Conservation (phyloP, 35 echinoderm and acorn worm species). For the Apostichopus californicus region DNA sequence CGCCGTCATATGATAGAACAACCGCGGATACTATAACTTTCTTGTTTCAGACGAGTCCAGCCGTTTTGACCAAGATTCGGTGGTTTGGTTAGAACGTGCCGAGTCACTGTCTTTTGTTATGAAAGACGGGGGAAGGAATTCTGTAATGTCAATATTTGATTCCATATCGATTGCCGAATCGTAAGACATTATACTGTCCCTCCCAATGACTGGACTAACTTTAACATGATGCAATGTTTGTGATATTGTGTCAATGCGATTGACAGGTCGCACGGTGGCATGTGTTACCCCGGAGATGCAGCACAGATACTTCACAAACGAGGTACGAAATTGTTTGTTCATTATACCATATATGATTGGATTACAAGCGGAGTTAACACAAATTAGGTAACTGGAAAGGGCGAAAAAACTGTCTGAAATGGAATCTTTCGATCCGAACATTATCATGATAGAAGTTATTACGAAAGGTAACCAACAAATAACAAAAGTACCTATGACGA, state of each 20-base stretch:
- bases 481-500: conserved; percentile 81
- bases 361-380: conserved; percentile 74
- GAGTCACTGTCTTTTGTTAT: not conserved
- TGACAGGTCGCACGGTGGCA: not conserved
- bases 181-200: conserved; percentile 25
- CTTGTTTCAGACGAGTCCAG: too few relatives aligned
- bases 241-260: conserved; percentile 28
- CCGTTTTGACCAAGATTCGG: not conserved
- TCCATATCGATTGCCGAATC: conserved; percentile 40
- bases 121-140: conserved; percentile 2
- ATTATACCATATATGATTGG: conserved; percentile 79
- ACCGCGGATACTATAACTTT: too few relatives aligned
- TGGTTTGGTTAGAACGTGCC: not conserved
- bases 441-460: conserved; percentile 32
- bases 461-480: conserved; percentile 77
- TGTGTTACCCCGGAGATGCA: not conserved
- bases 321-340: conserved; percentile 65
- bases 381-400: conserved; percentile 68
- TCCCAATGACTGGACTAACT: not conserved
- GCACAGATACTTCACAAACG: conserved; percentile 55
- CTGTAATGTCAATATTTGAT: conserved; percentile 36
- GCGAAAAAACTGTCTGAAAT: conserved; percentile 52
- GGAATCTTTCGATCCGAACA: not conserved
- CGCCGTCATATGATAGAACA: too few relatives aligned
- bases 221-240: not conserved